Base-by-base conservation (phyloP, 2,888 invertebrate species). In the Scaptomyza flava region DNA sequence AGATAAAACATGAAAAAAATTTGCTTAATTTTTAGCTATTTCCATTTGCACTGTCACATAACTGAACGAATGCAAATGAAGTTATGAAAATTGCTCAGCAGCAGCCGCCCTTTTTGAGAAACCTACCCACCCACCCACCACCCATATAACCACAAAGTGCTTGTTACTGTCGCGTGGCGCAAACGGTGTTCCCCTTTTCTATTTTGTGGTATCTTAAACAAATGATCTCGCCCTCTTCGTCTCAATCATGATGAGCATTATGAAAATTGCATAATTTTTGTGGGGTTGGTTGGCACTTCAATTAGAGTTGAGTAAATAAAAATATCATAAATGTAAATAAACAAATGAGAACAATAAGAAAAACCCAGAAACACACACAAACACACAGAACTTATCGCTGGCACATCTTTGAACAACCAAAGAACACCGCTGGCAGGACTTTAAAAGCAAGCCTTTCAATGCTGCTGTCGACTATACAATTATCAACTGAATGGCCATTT, bases 191-290 rank as follows among this genome's bases (percentile, higher is more conserved):
- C 9, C 23, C 50, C 20, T 48, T 34, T n/a, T n/a, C n/a, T n/a
- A 43, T 23, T 12, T 38, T 8, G 50, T 58, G 54, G 41, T 54
- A 82, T 87, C 82, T 84, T 20, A 42, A 57, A 43, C 65, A 57
- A 81, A 77, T 68, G 79, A 87, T 87, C 85, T 82, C 70, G 85
- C 82, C 20, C 9, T 34, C 33, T 8, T n/a, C 20, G 38, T 79
- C 73, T 79, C 70, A 72, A 85, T 83, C 81, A 79, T 54, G 77
- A 68, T 66, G 70, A 70, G 72, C 81, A 84, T 86, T 85, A 88
- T 79, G 87, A 81, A 86, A 85, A 85, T 85, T 86, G 79, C 87
- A 85, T 88, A 77, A 88, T 88, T 82, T 67, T 53, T 46, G 66
- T 75, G 87, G 87, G 84, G 75, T 83, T 81, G 74, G 67, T 66